These are phyloP conservation scores for Uloborus plumipes DNA, from an alignment of 2,888 invertebrate genomes.

Conservation along the genomic window DNA sequence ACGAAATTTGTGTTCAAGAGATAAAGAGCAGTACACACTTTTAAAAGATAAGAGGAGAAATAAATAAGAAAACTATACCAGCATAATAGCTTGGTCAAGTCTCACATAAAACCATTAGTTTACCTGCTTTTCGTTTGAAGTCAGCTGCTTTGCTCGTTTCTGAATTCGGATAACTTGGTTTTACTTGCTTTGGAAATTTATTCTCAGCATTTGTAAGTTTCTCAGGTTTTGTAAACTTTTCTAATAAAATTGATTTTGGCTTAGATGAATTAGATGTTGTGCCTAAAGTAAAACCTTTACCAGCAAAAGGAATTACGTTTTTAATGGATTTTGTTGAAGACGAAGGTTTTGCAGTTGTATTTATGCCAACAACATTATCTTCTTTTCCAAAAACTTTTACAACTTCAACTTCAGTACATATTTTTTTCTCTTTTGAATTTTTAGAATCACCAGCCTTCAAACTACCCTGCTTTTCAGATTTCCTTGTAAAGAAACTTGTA, in stretches of 20 bases:
- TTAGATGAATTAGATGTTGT: conserved; percentile 14
- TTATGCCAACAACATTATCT: conserved; percentile 28
- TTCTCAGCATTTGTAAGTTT: conserved; percentile 2
- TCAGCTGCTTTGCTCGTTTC: too few species aligned
- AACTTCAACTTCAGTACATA: conserved; percentile 1
- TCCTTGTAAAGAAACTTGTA: conserved; percentile 10
- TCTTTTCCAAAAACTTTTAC: conserved; percentile 25
- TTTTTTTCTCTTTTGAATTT: conserved; percentile 11
- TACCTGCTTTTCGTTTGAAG: too few species aligned
- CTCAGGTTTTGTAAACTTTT: conserved; percentile 11
- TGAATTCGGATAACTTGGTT: too few species aligned
- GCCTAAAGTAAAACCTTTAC: conserved; percentile 33
- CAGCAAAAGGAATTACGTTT: conserved; percentile 15
- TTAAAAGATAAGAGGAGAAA: too few species aligned
- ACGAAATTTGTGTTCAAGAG: too few species aligned
- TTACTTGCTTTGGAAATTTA: neutral
- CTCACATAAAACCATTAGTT: too few species aligned
- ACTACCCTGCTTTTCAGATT: neutral
- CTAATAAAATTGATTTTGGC: conserved; percentile 14
- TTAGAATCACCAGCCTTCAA: neutral
- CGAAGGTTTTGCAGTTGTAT: neutral
- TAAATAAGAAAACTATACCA: too few species aligned
- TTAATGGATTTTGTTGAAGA: neutral
- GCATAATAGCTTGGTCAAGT: too few species aligned
- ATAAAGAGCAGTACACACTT: too few species aligned